Conservation (phyloP, 2,797 vertebrate species). For the Diglossa cyanea region DNA sequence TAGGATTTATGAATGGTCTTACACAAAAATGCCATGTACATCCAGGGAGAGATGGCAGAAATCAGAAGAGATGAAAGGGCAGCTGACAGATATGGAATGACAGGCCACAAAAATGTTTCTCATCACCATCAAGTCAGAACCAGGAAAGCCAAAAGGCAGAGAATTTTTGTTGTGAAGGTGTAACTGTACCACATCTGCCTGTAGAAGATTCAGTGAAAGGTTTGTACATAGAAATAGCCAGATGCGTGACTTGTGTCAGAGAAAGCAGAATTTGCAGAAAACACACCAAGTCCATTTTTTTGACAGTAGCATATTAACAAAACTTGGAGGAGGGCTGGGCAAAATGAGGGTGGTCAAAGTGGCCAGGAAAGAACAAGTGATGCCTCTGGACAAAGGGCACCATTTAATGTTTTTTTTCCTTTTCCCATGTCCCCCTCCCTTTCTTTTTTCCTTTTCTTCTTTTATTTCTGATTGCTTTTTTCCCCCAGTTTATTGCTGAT, state of each 20-base stretch:
- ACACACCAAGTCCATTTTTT: not conserved
- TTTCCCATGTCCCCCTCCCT: rapidly evolving
- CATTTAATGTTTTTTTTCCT: not conserved
- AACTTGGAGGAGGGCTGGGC: not conserved
- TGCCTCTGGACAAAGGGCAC: not conserved
- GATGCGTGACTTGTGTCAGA: not conserved
- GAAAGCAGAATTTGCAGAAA: not conserved
- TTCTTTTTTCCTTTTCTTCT: not conserved
- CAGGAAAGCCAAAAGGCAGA: not conserved
- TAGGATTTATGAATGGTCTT: not conserved
- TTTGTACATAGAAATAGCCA: not conserved
- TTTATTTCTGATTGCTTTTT: not conserved
- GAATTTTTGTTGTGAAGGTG: not conserved
- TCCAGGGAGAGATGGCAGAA: not conserved
- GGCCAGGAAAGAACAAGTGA: not conserved
- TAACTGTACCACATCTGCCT: not conserved
- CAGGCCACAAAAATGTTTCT: not conserved
- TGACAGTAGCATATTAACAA: not conserved
- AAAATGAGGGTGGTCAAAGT: not conserved
- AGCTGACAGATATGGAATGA: not conserved
- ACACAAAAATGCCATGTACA: not conserved
- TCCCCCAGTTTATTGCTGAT: not conserved
- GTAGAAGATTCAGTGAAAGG: not conserved
- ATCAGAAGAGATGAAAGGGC: not conserved
- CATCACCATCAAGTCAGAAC: not conserved